Conservation (phyloP, 2,113 vertebrate species). For the Hepsetus odoe region DNA sequence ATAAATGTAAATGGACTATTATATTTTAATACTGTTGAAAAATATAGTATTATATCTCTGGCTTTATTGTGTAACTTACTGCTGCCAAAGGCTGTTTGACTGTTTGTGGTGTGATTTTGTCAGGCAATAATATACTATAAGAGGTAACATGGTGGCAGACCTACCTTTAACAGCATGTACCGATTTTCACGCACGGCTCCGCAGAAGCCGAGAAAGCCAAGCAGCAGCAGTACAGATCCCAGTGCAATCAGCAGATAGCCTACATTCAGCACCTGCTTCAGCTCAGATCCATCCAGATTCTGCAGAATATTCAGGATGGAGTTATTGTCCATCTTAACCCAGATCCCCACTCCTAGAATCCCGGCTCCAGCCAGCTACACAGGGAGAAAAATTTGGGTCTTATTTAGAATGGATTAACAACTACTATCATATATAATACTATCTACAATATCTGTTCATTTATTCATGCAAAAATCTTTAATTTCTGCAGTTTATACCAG, state of each 20-base stretch:
- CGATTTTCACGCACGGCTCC: conserved; percentile 76
- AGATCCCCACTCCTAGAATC: conserved; percentile 80
- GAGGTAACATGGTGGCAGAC: conserved; percentile 33
- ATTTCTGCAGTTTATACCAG: too few relatives aligned
- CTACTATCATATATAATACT: too few relatives aligned
- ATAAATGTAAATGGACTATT: too few relatives aligned
- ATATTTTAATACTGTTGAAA: too few relatives aligned
- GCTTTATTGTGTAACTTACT: too few relatives aligned
- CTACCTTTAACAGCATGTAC: conserved; percentile 79
- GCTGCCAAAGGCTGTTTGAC: too few relatives aligned
- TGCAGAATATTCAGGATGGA: conserved; percentile 71
- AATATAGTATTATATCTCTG: too few relatives aligned
- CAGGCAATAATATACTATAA: neutral
- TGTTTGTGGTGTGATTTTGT: neutral
- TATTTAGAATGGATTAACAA: neutral
- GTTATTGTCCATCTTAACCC: conserved; percentile 80
- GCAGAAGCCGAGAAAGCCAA: conserved; percentile 83
- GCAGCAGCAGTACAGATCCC: conserved; percentile 71
- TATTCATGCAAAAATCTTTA: too few relatives aligned
- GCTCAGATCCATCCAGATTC: conserved; percentile 45
- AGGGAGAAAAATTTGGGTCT: neutral
- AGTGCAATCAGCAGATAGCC: conserved; percentile 79
- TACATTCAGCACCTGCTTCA: conserved; percentile 76
- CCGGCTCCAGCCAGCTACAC: conserved; percentile 75
- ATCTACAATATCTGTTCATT: too few relatives aligned